Evolutionary conservation across 2,797 vertebrate species (phyloP), one percentile per base, ranked within the genome.

Genomic region (Acomys russatus): DNA sequence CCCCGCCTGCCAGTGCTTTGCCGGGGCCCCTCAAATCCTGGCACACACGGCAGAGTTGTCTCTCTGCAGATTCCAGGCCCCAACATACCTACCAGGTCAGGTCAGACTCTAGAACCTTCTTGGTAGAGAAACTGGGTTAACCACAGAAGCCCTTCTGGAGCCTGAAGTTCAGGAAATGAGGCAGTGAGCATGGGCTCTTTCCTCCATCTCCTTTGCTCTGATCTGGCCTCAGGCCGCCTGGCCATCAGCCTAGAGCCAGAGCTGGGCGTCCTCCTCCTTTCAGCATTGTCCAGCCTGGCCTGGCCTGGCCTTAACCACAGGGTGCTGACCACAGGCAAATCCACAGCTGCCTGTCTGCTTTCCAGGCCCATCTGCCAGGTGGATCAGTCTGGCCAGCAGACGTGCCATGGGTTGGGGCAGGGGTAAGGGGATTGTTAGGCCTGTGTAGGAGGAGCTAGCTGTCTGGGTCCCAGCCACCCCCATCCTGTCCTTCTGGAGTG

Each of bases 311-410:
- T 71, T 71, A 77, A 54, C 74, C 1, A 1, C 44, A 73, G 18
- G 86, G 88, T 28, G 35, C 80, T 85, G 90, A 59, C 92, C 86
- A 30, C 28, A 66, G 92, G 49, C 88, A 12, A 4, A 23, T 0
- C 78, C 95, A 38, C 77, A 63, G 63, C 86, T 59, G 90, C 20
- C 22, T 0, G 0, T 0, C 59, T 6, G 6, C 15, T 18, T 38
- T 59, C 35, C 64, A 54, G 28, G 89, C 88, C 96, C 89, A 66
- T 83, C 95, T 96, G 96, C 91, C 9, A n/a, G 54, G 73, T 25
- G 3, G 1, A 22, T 35, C 1, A 8, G 68, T 51, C 56, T 7
- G 59, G 77, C 85, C 49, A 33, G 1, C 73, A 80, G 92, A 82
- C 28, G 11, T 30, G 8, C 44, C 0, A 61, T 30, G 20, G 59